A percentile compares a stretch with the other conserved stretches of the same genome.
phyloP scores from a whole-genome alignment of 2,797 vertebrate species.

The Sebastes iracundus region DNA sequence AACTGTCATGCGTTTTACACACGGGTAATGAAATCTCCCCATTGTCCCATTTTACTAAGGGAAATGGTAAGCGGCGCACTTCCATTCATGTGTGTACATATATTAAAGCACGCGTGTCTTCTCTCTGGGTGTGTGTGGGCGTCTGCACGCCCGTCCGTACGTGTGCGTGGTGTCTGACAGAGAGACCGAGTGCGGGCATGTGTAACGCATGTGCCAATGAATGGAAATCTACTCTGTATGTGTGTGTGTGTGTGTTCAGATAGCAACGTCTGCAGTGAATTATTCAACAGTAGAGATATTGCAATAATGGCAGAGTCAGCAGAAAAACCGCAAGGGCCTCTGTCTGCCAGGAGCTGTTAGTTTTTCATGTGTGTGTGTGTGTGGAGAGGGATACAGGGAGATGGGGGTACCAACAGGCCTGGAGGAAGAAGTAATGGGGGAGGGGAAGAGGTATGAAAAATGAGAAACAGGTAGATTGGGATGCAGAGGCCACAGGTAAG shows the following conservation, averaged over 20 bases:
- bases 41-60: conserved; percentile 42
- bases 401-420: background rate
- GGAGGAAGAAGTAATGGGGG: background rate
- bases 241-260: conserved; percentile 18
- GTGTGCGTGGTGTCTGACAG: background rate
- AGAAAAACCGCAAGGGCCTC: conserved; percentile 52
- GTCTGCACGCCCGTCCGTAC: background rate
- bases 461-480: background rate
- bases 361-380: background rate
- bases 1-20: conserved; percentile 62
- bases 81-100: background rate
- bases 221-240: conserved; percentile 18
- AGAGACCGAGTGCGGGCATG: conserved; percentile 21
- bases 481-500: background rate
- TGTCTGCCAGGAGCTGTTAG: conserved; percentile 45
- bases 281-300: conserved; percentile 69
- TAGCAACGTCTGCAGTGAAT: conserved; percentile 60
- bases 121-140: background rate
- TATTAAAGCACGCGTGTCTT: background rate
- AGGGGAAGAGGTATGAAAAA: background rate
- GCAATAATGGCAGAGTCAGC: conserved; percentile 71
- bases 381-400: background rate
- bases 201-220: conserved; percentile 45
- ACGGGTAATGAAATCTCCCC: conserved; percentile 60
- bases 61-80: conserved; percentile 4